These are phyloP conservation scores for Rhynchonycteris naso DNA, from an alignment of 2,797 vertebrate species.

Conservation along the genomic window DNA sequence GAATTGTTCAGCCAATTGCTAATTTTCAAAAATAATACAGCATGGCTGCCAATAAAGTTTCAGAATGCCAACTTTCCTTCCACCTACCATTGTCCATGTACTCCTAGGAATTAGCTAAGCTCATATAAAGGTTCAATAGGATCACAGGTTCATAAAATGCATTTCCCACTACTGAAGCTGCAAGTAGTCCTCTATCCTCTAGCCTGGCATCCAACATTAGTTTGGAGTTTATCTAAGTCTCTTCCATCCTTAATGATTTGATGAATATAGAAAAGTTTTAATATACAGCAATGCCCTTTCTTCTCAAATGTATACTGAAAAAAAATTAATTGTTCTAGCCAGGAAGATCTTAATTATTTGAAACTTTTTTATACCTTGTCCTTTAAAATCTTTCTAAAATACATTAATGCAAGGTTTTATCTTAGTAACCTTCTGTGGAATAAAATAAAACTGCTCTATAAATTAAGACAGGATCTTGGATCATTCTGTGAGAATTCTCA, in stretches of 20 bases:
- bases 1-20: neutral
- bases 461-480: conserved; percentile 11
- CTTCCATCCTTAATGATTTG: neutral
- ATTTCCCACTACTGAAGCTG: neutral
- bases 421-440: neutral
- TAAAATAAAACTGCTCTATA: conserved; percentile 43
- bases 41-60: neutral
- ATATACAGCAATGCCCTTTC: neutral
- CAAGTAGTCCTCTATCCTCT: neutral
- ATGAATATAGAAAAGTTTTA: neutral
- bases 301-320: neutral
- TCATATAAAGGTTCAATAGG: neutral
- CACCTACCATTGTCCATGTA: neutral
- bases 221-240: neutral
- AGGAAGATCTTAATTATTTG: neutral
- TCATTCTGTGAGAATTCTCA: neutral
- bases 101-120: neutral
- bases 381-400: conserved; percentile 33
- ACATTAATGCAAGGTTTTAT: neutral
- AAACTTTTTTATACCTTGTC: neutral
- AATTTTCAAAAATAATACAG: neutral
- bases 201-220: neutral
- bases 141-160: neutral
- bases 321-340: neutral
- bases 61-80: neutral